phyloP scores from a whole-genome alignment of 2,888 invertebrate genomes.

The Mystacides longicornis region DNA sequence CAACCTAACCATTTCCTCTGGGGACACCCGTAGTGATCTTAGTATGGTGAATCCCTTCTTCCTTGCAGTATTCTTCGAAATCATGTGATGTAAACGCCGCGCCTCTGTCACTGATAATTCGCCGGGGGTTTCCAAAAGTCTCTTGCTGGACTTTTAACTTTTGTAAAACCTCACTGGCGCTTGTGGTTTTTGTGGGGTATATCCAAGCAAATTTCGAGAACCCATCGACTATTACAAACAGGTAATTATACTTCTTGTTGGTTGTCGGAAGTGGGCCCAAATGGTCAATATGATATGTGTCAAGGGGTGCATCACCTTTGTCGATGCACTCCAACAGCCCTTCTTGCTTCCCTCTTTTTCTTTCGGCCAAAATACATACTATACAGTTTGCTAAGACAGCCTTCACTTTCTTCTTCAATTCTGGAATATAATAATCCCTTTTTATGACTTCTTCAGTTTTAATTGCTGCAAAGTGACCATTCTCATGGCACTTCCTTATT shows the following conservation, averaged over 20 bases:
- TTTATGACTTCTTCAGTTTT: constrained; percentile 13
- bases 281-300: constrained; percentile 32
- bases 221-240: constrained; percentile 32
- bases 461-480: constrained; percentile 8
- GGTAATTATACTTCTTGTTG: constrained; percentile 31
- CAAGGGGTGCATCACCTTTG: constrained; percentile 30
- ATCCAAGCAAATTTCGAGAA: constrained; percentile 35
- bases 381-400: neutral
- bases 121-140: constrained; percentile 32
- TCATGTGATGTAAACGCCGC: constrained; percentile 32
- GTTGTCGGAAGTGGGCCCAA: constrained; percentile 32
- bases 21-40: constrained; percentile 30
- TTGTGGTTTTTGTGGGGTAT: constrained; percentile 30
- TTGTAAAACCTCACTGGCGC: constrained; percentile 29
- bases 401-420: constrained; percentile 2
- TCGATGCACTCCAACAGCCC: constrained; percentile 30
- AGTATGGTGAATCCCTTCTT: constrained; percentile 31
- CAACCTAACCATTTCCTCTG: constrained; percentile 33
- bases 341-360: constrained; percentile 30
- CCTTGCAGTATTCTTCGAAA: constrained; percentile 31
- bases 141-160: constrained; percentile 29
- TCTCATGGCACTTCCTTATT: neutral
- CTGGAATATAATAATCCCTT: constrained; percentile 7
- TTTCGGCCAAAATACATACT: neutral
- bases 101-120: constrained; percentile 32